Evolutionary conservation across 1,140 invertebrate genomes (phyloP).

Genomic region (Zaprionus lachaisei): DNA sequence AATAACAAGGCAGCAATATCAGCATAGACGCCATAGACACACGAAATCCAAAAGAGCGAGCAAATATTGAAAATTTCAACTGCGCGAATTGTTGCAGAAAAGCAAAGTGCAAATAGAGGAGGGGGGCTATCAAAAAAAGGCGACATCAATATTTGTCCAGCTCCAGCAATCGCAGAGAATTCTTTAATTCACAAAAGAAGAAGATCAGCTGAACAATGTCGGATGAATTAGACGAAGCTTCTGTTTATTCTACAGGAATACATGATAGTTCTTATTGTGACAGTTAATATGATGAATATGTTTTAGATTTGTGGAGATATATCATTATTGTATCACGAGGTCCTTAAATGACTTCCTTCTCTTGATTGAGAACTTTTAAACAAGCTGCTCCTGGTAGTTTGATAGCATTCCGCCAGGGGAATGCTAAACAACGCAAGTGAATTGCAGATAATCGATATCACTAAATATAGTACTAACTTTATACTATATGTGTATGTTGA

Average conservation of each 20-base stretch:
- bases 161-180: neutral
- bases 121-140: neutral
- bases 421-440: neutral
- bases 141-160: neutral
- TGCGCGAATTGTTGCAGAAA: slow-evolving; percentile 5
- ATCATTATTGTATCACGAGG: no score
- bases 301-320: no score
- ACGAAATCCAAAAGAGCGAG: neutral
- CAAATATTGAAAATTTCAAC: slow-evolving; percentile 7
- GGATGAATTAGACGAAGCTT: neutral
- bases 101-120: slow-evolving; percentile 1
- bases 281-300: neutral
- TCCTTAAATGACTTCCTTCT: no score
- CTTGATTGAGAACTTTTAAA: no score
- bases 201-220: neutral
- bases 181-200: neutral
- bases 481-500: neutral
- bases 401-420: neutral
- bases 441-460: neutral
- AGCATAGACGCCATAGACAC: neutral
- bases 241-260: neutral
- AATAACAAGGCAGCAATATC: neutral
- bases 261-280: neutral
- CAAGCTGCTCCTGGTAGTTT: neutral
- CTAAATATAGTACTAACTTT: neutral